Evolutionary conservation across 2,888 invertebrate genomes (phyloP).

Genomic region (Melikaiella ostensackeni): DNA sequence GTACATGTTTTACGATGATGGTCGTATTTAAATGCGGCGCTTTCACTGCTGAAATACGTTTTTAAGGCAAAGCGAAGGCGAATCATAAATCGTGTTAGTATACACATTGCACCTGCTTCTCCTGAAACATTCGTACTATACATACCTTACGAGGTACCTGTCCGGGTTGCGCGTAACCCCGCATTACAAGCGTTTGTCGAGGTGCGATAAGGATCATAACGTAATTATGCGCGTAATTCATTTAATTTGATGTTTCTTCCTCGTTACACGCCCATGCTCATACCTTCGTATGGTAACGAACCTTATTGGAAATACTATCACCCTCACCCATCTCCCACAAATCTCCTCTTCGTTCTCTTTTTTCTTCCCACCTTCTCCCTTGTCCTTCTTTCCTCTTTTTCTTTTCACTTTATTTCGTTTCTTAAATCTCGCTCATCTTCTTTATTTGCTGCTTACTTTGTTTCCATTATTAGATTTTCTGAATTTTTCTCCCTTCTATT

Average conservation of each 20-base stretch:
- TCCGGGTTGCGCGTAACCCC: conserved; percentile 58
- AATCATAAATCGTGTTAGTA: conserved; percentile 39
- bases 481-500: neutral
- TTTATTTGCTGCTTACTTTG: neutral
- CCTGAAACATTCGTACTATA: conserved; percentile 20
- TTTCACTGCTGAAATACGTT: conserved; percentile 22
- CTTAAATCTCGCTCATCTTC: neutral
- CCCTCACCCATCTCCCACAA: conserved; percentile 61
- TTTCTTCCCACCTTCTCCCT: conserved; percentile 28
- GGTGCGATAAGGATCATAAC: conserved; percentile 66
- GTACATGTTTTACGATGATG: conserved; percentile 34
- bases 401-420: neutral
- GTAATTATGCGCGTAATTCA: conserved; percentile 71
- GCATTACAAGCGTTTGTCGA: conserved; percentile 69
- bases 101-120: conserved; percentile 36
- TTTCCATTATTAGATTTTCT: no score
- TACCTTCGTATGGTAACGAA: conserved; percentile 65
- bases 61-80: conserved; percentile 24
- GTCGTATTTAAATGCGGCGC: conserved; percentile 48
- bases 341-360: conserved; percentile 14
- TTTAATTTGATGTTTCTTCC: conserved; percentile 69
- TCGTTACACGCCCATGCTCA: conserved; percentile 57
- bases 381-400: neutral
- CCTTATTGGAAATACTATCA: conserved; percentile 66
- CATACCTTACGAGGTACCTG: conserved; percentile 42